Evolutionary conservation across 2,888 invertebrate genomes (phyloP), one percentile per base, ranked within the genome.

Genomic region (Volucella zonaria): DNA sequence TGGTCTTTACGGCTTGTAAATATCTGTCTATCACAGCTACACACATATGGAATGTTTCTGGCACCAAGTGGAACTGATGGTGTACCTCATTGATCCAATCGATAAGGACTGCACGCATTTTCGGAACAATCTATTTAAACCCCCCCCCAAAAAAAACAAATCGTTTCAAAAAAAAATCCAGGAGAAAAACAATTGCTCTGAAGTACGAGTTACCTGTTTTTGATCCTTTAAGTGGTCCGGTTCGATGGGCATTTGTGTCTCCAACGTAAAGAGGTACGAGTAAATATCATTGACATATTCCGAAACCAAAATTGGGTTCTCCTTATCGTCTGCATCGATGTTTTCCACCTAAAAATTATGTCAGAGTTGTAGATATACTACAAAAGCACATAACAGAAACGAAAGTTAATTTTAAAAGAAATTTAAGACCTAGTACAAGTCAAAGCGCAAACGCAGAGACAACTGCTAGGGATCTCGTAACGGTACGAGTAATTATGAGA

Each of bases 31-130:
- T 93, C 15, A 98, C 95, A 87, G 96, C 95, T 70, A 98, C 95
- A 73, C 97, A 95, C 89, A 98, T 92, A 90, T 97, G 97, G 82
- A 98, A 94, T 9, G 98, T 98, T 92, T 99, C 99, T 71, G 96
- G 94, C 15, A 95, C 92, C 70, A 98, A 93, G 86, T 95, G 95
- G 92, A 98, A 99, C 89, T 97, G 96, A 64, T 94, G 92, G 88
- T 98, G 97, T 9, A 99, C 97, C 89, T 98, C 97, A 14, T 97
- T 96, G 68, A 99, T 93, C 99, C 99, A 99, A 91, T 99, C 97
- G 80, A 99, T 93, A 14, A 99, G 93, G 61, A 98, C 96, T 12
- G 95, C 93, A 85, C 99, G 94, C 98, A 99, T 99, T 89, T 95
- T 95, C 1, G 96, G 94, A 11, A 96, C 96, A 11, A 98, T 93